Percentiles rank a stretch among this genome's conserved stretches.
Evolutionary conservation across 2,113 vertebrate species (phyloP).

Genomic region (Mugil cephalus): DNA sequence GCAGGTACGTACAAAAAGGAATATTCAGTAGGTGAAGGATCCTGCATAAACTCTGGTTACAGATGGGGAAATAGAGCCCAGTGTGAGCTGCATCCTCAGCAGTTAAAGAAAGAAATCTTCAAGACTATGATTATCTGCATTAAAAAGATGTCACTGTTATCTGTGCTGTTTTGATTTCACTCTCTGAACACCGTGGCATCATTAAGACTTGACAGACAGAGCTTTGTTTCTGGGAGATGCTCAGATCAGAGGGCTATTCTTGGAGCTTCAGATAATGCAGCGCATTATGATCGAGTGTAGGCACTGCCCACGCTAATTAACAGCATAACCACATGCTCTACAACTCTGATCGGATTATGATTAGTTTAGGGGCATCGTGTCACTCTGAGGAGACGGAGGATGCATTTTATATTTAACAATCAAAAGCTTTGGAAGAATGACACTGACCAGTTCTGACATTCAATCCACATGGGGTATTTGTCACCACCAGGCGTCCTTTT

Average conservation of each 20-base stretch:
- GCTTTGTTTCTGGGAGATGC: constrained; percentile 29
- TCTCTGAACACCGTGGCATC: neutral
- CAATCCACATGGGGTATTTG: constrained; percentile 3
- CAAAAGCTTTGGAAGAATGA: constrained; percentile 12
- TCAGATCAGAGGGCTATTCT: constrained; percentile 22
- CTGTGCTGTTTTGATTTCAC: constrained; percentile 19
- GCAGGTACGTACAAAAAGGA: too few relatives aligned
- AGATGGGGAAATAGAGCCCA: constrained; percentile 31
- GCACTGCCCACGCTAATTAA: constrained; percentile 31
- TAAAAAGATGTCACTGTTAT: constrained; percentile 5
- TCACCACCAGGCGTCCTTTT: constrained; percentile 1
- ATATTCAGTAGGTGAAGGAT: too few relatives aligned
- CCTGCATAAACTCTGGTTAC: neutral
- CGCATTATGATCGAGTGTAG: constrained; percentile 19
- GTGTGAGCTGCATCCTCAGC: constrained; percentile 51
- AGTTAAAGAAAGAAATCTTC: constrained; percentile 10
- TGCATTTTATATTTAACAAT: neutral
- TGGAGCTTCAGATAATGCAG: constrained; percentile 35
- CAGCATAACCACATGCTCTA: constrained; percentile 41
- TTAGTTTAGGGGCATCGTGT: constrained; percentile 14
- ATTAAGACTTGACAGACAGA: constrained; percentile 30
- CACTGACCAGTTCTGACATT: constrained; percentile 17
- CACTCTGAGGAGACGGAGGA: neutral
- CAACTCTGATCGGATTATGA: constrained; percentile 11
- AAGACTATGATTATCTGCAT: neutral